Evolutionary conservation across 1,140 invertebrate genomes (phyloP).

Genomic region (Plodia interpunctella): DNA sequence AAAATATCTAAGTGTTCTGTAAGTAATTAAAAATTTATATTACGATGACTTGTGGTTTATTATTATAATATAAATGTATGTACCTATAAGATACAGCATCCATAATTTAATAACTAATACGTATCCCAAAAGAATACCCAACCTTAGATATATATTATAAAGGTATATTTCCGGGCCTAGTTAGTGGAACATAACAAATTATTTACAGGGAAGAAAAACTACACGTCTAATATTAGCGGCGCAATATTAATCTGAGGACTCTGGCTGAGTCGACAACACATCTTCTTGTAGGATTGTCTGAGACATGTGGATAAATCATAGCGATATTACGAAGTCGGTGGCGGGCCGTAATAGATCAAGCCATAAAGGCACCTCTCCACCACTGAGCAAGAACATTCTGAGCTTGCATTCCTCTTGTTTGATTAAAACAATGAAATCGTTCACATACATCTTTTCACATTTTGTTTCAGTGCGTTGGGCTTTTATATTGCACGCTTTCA

Average conservation of each 20-base stretch:
- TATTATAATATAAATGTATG: no score
- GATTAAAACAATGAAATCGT: neutral
- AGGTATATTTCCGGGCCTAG: conserved; percentile 12
- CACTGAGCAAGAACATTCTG: neutral
- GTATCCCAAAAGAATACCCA: no score
- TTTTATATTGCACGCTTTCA: no score
- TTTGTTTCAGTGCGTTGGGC: no score
- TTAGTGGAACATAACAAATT: conserved; percentile 23
- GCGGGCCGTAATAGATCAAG: conserved; percentile 46
- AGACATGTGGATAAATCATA: conserved; percentile 48
- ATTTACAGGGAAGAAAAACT: conserved; percentile 28
- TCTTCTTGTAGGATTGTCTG: conserved; percentile 40
- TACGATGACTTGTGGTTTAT: no score
- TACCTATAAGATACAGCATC: no score
- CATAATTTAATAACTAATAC: no score
- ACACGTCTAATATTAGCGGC: conserved; percentile 32
- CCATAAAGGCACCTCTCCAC: conserved; percentile 34
- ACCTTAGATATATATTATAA: conserved; percentile 19
- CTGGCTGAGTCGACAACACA: conserved; percentile 26
- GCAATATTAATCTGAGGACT: conserved; percentile 34
- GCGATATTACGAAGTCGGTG: conserved; percentile 51
- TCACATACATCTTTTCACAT: no score
- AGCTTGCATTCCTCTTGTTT: neutral
- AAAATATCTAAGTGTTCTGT: no score
- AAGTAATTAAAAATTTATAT: no score